Percentiles rank a stretch among this genome's conserved stretches.
Conservation (phyloP, 2,113 vertebrate species). For the Prinia subflava region DNA sequence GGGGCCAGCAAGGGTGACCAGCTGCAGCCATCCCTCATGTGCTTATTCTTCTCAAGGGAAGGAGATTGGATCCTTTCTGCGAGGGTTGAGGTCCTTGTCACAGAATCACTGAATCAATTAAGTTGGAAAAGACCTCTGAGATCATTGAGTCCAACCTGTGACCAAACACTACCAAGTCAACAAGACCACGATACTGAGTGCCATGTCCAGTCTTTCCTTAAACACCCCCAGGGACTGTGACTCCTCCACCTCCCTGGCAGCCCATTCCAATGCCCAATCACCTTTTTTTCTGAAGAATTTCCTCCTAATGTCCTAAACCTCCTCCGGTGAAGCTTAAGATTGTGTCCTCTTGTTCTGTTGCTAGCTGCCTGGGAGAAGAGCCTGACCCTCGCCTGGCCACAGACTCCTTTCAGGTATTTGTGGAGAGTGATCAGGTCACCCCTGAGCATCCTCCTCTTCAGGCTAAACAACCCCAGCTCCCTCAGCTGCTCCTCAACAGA, state of each 20-base stretch:
- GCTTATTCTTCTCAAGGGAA: not conserved
- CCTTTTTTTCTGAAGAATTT: not conserved
- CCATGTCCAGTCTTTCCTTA: not conserved
- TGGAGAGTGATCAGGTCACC: not conserved
- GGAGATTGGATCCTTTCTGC: not conserved
- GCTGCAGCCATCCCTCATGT: fast-evolving
- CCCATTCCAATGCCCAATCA: not conserved
- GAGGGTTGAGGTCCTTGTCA: not conserved
- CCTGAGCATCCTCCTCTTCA: not conserved
- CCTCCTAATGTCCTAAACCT: not conserved
- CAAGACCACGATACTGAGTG: not conserved
- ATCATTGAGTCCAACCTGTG: not conserved
- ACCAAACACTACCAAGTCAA: not conserved
- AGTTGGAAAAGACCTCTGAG: not conserved
- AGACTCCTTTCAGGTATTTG: not conserved
- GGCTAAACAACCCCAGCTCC: not conserved
- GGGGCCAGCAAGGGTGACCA: not conserved
- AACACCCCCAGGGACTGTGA: fast-evolving
- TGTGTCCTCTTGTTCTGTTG: not conserved
- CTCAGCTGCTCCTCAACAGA: not conserved
- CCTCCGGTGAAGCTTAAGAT: not conserved
- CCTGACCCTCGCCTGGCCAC: fast-evolving
- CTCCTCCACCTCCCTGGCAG: not conserved
- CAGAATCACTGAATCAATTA: not conserved
- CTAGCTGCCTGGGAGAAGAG: not conserved